These are phyloP conservation scores for Thamnophis sirtalis DNA, from an alignment of 2,113 vertebrate species.

Conservation along the genomic window DNA sequence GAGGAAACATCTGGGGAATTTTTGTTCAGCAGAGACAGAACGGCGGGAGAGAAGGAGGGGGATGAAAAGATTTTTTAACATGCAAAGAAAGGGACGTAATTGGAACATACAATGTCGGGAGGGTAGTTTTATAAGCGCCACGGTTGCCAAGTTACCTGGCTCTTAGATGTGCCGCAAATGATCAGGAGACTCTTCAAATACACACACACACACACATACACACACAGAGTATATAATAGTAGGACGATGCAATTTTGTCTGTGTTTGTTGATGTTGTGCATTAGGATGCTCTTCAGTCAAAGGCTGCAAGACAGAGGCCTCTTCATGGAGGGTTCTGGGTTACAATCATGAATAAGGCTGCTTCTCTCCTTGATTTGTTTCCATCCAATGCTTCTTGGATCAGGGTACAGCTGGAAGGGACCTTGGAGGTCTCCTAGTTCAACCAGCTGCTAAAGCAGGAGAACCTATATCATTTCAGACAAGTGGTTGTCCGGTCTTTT, in stretches of 20 bases:
- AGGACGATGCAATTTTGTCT: background rate
- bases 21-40: background rate
- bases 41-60: background rate
- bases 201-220: no score
- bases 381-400: background rate
- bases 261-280: background rate
- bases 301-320: background rate
- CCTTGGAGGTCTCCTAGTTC: background rate
- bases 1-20: background rate
- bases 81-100: background rate
- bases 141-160: background rate
- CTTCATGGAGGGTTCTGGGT: background rate
- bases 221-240: no score
- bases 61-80: background rate
- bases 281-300: background rate
- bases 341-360: background rate
- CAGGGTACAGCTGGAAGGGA: background rate
- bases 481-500: background rate
- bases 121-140: background rate
- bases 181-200: no score
- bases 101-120: background rate
- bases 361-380: background rate
- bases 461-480: background rate
- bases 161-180: background rate
- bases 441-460: no score